phyloP scores from a whole-genome alignment of 2,797 vertebrate species.

The Schizopygopsis pylzovi region DNA sequence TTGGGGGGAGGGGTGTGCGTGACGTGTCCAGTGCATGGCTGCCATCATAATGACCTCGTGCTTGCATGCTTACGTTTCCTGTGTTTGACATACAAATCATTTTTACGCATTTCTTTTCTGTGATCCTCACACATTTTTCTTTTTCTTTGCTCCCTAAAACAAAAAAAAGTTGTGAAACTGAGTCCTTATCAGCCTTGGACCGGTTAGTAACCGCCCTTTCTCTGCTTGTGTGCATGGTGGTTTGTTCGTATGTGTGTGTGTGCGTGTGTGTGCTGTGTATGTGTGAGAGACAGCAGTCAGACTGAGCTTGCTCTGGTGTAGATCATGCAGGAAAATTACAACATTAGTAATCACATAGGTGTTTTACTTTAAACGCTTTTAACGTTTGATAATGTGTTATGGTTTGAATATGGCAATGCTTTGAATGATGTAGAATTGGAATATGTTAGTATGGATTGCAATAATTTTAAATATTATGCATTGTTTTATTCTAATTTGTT shows the following conservation, averaged over 20 bases:
- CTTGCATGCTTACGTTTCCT: conserved; percentile 78
- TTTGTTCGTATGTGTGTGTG: conserved; percentile 68
- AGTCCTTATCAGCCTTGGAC: conserved; percentile 99
- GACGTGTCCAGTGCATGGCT: conserved; percentile 79
- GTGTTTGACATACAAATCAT: conserved; percentile 79
- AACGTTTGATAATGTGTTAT: conserved; percentile 41
- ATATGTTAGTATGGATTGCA: conserved; percentile 1
- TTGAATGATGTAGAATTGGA: conserved; percentile 49
- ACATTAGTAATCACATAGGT: conserved; percentile 40
- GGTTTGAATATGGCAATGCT: conserved; percentile 43
- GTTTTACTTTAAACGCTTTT: conserved; percentile 33
- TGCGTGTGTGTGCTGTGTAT: conserved; percentile 52
- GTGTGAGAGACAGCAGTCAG: conserved; percentile 47
- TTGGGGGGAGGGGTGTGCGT: conserved; percentile 52
- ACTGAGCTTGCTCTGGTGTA: conserved; percentile 54
- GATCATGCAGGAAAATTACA: conserved; percentile 40
- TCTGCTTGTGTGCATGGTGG: conserved; percentile 84
- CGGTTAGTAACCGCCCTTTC: conserved; percentile 97
- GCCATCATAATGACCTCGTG: conserved; percentile 74
- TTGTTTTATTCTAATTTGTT: too few species aligned
- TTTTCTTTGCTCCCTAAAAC: conserved; percentile 91
- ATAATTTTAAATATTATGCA: not conserved
- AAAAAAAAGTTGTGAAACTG: conserved; percentile 99
- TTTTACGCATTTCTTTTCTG: conserved; percentile 87
- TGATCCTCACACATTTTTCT: conserved; percentile 93